Percentiles rank a stretch among this genome's conserved stretches.
Evolutionary conservation across 2,888 invertebrate species (phyloP).

Genomic region (Cremastobaeus sp.): DNA sequence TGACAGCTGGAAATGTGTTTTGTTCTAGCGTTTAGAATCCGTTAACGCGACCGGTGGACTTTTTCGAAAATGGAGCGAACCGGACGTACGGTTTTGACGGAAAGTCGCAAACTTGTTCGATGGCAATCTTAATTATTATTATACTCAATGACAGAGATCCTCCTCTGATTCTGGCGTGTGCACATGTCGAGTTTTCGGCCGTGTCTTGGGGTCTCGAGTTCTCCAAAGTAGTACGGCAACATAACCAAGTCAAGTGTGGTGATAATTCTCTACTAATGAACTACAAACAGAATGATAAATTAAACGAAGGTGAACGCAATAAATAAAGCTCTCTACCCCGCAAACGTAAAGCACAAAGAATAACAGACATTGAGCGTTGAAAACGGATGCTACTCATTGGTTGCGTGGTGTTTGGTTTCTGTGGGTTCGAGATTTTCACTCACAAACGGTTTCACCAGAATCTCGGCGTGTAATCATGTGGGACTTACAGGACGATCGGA

Average conservation of each 20-base stretch:
- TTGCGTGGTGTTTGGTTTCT: slow-evolving; percentile 47
- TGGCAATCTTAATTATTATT: slow-evolving; percentile 63
- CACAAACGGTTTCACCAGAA: too few relatives aligned
- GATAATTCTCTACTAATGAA: slow-evolving; percentile 74
- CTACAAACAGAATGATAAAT: slow-evolving; percentile 73
- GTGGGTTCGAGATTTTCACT: too few relatives aligned
- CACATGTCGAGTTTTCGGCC: slow-evolving; percentile 70
- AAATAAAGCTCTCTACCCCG: slow-evolving; percentile 84
- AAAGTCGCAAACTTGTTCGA: slow-evolving; percentile 1
- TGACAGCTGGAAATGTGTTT: too few relatives aligned
- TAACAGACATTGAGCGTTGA: slow-evolving; percentile 66
- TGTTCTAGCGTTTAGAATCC: too few relatives aligned
- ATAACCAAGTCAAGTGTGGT: slow-evolving; percentile 74
- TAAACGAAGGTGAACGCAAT: slow-evolving; percentile 73
- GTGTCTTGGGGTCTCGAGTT: slow-evolving; percentile 77
- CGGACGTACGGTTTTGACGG: too few relatives aligned
- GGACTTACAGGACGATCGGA: slow-evolving; percentile 39
- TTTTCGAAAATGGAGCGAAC: too few relatives aligned
- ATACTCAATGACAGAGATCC: slow-evolving; percentile 75
- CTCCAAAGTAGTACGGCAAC: slow-evolving; percentile 72
- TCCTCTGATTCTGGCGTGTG: slow-evolving; percentile 73
- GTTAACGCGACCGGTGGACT: too few relatives aligned
- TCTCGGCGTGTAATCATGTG: too few relatives aligned
- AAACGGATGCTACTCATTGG: slow-evolving; percentile 55
- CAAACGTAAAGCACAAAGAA: slow-evolving; percentile 78